phyloP scores from a whole-genome alignment of 2,888 invertebrate species.

The Nomada lathburiana region DNA sequence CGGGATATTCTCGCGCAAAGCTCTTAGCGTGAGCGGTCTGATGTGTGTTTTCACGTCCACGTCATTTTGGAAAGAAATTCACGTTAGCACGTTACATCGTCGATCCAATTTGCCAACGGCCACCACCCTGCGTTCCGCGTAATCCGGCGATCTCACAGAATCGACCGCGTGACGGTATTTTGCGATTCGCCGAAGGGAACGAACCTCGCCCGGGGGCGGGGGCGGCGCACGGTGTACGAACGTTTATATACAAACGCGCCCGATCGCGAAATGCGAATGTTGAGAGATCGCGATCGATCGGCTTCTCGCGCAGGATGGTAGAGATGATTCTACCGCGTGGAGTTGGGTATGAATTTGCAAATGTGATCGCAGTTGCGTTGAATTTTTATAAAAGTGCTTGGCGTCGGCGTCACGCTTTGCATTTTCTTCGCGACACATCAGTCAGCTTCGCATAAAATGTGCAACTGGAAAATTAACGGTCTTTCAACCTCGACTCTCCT shows the following conservation, averaged over 20 bases:
- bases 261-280: not conserved
- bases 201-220: not conserved
- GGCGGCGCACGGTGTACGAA: slow-evolving; percentile 2
- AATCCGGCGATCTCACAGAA: slow-evolving; percentile 64
- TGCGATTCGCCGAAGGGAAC: slow-evolving; percentile 50
- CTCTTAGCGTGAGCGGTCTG: slow-evolving; percentile 21
- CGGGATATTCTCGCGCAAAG: slow-evolving; percentile 43
- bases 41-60: slow-evolving; percentile 23
- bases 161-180: slow-evolving; percentile 53
- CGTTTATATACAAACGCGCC: slow-evolving; percentile 35
- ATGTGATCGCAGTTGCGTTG: too few relatives aligned
- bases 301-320: too few relatives aligned
- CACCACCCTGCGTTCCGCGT: slow-evolving; percentile 39
- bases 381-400: too few relatives aligned
- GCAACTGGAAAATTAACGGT: too few relatives aligned
- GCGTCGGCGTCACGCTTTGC: too few relatives aligned
- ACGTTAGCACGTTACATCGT: slow-evolving; percentile 23
- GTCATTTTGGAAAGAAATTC: slow-evolving; percentile 10
- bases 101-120: slow-evolving; percentile 58
- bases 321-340: too few relatives aligned
- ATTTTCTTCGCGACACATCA: too few relatives aligned
- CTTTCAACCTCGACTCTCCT: too few relatives aligned
- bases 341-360: too few relatives aligned
- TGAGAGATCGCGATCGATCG: not conserved
- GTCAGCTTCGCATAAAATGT: too few relatives aligned